Conservation (phyloP, 2,113 vertebrate species). For the Ploceus nigricollis region DNA sequence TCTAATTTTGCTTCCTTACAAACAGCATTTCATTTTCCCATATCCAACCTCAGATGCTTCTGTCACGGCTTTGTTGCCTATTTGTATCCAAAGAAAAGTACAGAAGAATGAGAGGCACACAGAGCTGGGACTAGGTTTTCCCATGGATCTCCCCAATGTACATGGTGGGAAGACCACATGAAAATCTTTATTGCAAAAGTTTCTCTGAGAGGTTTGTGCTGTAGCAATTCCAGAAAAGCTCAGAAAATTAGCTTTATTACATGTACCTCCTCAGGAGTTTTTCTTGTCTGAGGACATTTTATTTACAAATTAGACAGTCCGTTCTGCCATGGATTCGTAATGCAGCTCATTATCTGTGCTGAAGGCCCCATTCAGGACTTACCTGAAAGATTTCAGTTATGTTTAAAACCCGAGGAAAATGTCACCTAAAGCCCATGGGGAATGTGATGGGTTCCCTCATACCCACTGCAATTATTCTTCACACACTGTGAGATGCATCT, state of each 20-base stretch:
- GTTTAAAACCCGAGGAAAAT: not conserved
- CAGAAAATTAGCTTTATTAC: not conserved
- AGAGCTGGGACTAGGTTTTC: not conserved
- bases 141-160: not conserved
- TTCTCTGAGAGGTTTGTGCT: not conserved
- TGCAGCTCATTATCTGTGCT: not conserved
- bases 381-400: not conserved
- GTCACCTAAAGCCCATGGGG: not conserved
- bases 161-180: not conserved
- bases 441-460: not conserved
- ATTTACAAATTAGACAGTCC: not conserved
- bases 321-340: not conserved
- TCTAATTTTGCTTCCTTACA: not conserved
- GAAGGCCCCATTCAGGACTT: not conserved
- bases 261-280: not conserved
- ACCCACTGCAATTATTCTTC: not conserved
- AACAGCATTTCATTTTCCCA: not conserved
- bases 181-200: conserved; percentile 7
- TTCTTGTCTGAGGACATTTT: conserved; percentile 11
- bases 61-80: not conserved
- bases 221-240: conserved; percentile 20
- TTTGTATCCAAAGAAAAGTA: not conserved
- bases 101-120: not conserved
- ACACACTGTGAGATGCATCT: not conserved
- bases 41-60: not conserved